Evolutionary conservation across 1,140 invertebrate genomes (phyloP), one percentile per base, ranked within the genome.

Genomic region (Drosophila mayri): DNA sequence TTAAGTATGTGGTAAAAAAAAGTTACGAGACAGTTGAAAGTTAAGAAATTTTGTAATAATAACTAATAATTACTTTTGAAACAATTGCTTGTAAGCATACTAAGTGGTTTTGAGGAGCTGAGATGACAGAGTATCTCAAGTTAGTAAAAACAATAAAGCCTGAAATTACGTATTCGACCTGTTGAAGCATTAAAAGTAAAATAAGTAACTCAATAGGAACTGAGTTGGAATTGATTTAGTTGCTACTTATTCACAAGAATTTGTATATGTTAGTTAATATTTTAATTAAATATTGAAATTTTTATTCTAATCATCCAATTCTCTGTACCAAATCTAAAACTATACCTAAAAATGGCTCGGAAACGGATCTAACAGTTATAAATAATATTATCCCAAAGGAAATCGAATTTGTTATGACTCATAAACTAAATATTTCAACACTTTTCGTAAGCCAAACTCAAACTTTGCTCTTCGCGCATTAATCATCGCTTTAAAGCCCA

Each of bases 401-500:
- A 66, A 44, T 70, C 32, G 4, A 22, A 54, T 22, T 41, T 12
- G 1, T 10, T 16, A 32, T 70, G 66, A 70, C 14, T 66, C 62
- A 70, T 11, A 37, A 7, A 22, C 62, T 20, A 20, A 66, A 50
- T 12, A 37, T 44, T 68, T 68, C 59, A 65, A 18, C 20, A 35
- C 38, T 37, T 70, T 70, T 38, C 37, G 35, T 22, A 22, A 49
- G 18, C 28, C 66, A n/a, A 70, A 66, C 44, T 40, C 18, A 37
- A 37, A 54, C 32, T 16, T 54, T 8, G 35, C 22, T 28, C 37
- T 54, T 1, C n/a, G 16, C 62, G 49, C 37, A 70, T 70, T 67
- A 70, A 70, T 70, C 66, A 70, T 38, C 38, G 25, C 12, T 37
- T 65, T 40, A 32, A 65, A 37, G 18, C 16, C 60, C 30, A 12